Evolutionary conservation across 2,113 vertebrate species (phyloP).

Genomic region (Mus pahari): DNA sequence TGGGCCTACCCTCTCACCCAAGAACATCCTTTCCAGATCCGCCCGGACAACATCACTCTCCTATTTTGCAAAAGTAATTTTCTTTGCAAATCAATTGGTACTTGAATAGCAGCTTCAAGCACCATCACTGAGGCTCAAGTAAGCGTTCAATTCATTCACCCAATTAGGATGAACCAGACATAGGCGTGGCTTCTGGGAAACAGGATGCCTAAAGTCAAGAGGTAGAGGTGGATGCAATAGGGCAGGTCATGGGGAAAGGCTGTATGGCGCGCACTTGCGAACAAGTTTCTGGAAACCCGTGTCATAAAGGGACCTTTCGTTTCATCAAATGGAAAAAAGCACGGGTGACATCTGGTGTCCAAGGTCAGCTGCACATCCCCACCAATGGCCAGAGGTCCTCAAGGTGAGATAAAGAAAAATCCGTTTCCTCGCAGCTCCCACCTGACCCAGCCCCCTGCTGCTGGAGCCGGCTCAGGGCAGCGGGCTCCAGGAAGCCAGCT

Average conservation of each 20-base stretch:
- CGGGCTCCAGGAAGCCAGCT: not conserved
- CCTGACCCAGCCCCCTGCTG: not conserved
- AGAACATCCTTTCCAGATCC: not conserved
- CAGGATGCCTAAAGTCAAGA: not conserved
- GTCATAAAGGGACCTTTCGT: not conserved
- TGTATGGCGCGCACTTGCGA: not conserved
- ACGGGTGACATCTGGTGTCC: not conserved
- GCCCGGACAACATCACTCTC: not conserved
- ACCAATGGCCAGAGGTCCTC: not conserved
- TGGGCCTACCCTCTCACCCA: not conserved
- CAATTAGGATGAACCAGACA: not conserved
- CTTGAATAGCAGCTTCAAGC: not conserved
- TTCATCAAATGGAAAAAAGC: not conserved
- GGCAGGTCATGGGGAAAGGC: not conserved
- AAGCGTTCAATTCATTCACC: not conserved
- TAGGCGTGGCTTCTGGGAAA: not conserved
- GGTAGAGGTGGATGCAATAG: not conserved
- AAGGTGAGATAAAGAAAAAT: not conserved
- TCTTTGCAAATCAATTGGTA: not conserved
- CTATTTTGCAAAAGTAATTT: not conserved
- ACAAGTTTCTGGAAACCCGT: conserved; percentile 68
- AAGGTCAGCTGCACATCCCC: not conserved
- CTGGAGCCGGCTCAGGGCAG: not conserved
- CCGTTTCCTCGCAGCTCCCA: not conserved
- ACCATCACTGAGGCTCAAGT: not conserved